Evolutionary conservation across 2,888 invertebrate genomes (phyloP), one percentile per base, ranked within the genome.

Genomic region (Notodonta dromedarius): DNA sequence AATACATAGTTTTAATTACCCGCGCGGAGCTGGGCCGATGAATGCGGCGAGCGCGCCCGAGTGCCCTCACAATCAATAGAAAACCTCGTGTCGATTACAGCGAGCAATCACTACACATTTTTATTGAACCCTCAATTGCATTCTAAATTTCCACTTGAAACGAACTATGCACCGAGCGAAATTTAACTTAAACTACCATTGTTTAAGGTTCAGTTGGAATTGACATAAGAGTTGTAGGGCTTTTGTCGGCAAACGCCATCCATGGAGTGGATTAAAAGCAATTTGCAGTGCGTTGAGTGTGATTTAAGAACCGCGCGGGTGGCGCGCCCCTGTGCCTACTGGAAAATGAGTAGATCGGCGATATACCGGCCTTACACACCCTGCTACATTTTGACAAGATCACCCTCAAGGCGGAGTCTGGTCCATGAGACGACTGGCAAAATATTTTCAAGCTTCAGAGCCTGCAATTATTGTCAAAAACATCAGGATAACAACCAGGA

Each of bases 201-300:
- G 1, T 5, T 59, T 73, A 79, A 62, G 69, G 69, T 57, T 54
- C 39, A 64, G 44, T 59, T 58, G 62, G 53, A 50, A 42, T 48
- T 35, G 61, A 60, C 50, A 68, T 67, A 61, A 72, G 71, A 74
- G 74, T 78, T 69, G 71, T 65, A 66, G 71, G 76, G 73, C 80
- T 84, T 85, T 86, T 87, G 87, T 83, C 83, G 82, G 83, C 72
- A 77, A 80, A 73, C 80, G 83, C 83, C 85, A 84, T 88, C 83
- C 83, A 82, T 88, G 77, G 81, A 90, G 87, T 88, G 88, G 90
- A 90, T 90, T 89, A 89, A 86, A 86, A 89, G 90, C 86, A 88
- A 90, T 89, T 90, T 87, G 83, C 86, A 78, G 79, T 74, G 77
- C 76, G 79, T 81, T 70, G 84, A 88, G 88, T 84, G 87, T 82